Conservation (phyloP, 1,140 invertebrate genomes). For the Armadillidium nasatum region DNA sequence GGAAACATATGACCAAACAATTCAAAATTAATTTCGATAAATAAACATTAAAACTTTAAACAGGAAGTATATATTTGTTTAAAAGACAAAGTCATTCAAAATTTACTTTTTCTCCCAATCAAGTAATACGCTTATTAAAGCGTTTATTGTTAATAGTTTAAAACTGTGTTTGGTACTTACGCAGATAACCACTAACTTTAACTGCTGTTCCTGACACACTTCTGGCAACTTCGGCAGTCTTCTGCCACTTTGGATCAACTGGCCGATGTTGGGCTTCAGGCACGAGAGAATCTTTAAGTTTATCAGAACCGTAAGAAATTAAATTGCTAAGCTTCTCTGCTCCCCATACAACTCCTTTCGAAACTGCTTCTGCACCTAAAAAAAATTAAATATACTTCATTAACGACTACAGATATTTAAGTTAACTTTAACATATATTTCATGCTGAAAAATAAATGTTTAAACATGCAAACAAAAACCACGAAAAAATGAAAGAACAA, state of each 20-base stretch:
- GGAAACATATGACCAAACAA: too few species aligned
- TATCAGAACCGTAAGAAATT: conserved; percentile 59
- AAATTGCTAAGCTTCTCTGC: conserved; percentile 61
- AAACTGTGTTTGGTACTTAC: conserved; percentile 47
- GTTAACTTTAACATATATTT: too few species aligned
- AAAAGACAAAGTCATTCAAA: too few species aligned
- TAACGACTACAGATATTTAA: too few species aligned
- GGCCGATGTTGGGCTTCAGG: conserved; percentile 52
- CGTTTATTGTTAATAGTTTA: neutral
- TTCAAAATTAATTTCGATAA: too few species aligned
- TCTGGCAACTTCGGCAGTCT: conserved; percentile 60
- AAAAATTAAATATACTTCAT: conserved; percentile 29
- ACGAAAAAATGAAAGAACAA: too few species aligned
- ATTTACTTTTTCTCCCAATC: too few species aligned
- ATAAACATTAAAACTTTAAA: too few species aligned
- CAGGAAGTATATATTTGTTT: too few species aligned
- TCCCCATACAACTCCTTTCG: conserved; percentile 60
- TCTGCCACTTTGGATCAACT: conserved; percentile 53
- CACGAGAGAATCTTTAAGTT: conserved; percentile 56
- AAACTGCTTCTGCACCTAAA: conserved; percentile 61
- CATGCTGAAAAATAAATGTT: too few species aligned
- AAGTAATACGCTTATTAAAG: neutral
- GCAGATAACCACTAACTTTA: conserved; percentile 58
- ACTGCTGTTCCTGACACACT: conserved; percentile 60
- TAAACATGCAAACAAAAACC: too few species aligned